These are phyloP conservation scores for Sus cebifrons DNA, from an alignment of 2,797 vertebrate genomes.

Conservation along the genomic window DNA sequence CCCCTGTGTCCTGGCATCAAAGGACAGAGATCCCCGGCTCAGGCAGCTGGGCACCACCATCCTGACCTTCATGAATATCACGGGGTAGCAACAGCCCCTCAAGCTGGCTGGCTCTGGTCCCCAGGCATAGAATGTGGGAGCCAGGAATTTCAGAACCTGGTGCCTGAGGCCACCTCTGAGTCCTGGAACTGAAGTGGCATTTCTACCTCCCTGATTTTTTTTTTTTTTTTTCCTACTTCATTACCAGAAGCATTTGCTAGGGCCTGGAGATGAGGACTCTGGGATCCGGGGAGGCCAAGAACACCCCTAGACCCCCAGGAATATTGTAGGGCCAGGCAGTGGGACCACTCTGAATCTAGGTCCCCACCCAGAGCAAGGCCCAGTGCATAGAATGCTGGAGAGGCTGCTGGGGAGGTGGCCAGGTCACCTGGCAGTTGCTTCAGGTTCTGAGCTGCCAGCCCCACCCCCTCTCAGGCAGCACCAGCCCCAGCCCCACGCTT, in stretches of 20 bases:
- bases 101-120: background rate
- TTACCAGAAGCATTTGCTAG: background rate
- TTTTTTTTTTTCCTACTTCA: background rate
- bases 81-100: accelerated
- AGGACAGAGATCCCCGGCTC: background rate
- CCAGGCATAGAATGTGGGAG: background rate
- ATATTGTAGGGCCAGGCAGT: background rate
- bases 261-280: background rate
- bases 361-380: background rate
- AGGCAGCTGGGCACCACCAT: background rate
- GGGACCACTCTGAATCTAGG: background rate
- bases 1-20: no score
- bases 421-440: background rate
- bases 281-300: background rate
- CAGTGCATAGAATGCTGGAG: background rate
- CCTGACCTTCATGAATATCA: background rate
- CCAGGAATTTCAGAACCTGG: background rate
- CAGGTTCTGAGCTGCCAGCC: background rate
- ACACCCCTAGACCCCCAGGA: background rate
- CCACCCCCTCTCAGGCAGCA: background rate
- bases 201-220: background rate
- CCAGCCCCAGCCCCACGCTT: background rate
- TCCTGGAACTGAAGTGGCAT: background rate
- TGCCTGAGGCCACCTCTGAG: background rate
- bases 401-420: background rate